Evolutionary conservation across 2,797 vertebrate species (phyloP), one percentile per base, ranked within the genome.

Genomic region (Pelochelys cantorii): DNA sequence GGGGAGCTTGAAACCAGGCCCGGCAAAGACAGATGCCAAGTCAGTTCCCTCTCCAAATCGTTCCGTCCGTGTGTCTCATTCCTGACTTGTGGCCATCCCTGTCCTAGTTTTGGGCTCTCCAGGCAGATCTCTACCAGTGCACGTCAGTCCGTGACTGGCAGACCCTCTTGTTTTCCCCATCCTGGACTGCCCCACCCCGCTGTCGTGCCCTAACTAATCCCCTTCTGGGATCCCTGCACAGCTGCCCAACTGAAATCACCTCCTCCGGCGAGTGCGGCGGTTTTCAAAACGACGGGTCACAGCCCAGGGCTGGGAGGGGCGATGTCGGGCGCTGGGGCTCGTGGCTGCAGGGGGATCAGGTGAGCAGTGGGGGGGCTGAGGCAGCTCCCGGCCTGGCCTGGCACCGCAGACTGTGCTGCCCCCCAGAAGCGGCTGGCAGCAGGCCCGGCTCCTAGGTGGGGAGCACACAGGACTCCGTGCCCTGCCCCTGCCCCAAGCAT

Each of bases 141-240:
- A 0, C 87, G 83, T 78, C 83, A 25, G 1, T 8, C 65, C 56
- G 1, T 0, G 83, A 82, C 15, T 0, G 37, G 4, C 31, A 68
- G n/a, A n/a, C 65, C 9, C 7, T 34, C 62, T 34, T 48, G 37
- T 48, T 48, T 22, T 10, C 37, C 23, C 20, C 22, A 6, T 37
- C 71, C 34, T 74, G 37, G 71, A 74, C 71, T 74, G 42, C 42
- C 37, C 71, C 65, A 68, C 71, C 37, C 22, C 25, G 25, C 23
- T 48, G 71, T 11, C 23, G 37, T 14, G 23, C 23, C 37, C 37
- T 25, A 14, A 22, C 42, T 75, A 15, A 48, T 48, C 37, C 37
- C 22, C 14, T 42, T 27, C 0, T 1, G 48, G 2, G 0, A 2
- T 25, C n/a, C 85, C 53, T 1, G 2, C 13, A 81, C 52, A 7